These are phyloP conservation scores for Pristionchus arcanus DNA, from an alignment of 2,888 invertebrate genomes.

Conservation along the genomic window DNA sequence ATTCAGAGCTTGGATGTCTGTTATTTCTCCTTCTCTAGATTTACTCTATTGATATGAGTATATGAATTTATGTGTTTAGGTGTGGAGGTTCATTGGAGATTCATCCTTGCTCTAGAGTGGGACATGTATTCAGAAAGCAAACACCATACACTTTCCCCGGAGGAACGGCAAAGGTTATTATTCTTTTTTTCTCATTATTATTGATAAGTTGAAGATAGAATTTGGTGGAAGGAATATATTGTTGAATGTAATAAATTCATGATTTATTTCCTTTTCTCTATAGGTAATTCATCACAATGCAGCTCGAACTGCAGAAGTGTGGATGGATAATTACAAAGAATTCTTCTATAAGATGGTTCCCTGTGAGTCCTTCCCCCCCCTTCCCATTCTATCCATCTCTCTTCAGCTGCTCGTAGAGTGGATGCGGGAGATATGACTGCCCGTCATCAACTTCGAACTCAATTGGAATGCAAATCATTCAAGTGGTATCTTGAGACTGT, in stretches of 20 bases:
- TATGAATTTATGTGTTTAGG: neutral
- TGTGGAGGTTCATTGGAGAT: constrained; percentile 96
- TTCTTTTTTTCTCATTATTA: neutral
- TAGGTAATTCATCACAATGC: constrained; percentile 85
- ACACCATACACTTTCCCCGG: constrained; percentile 99
- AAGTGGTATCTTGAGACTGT: constrained; percentile 91
- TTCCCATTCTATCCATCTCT: neutral
- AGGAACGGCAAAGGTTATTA: constrained; percentile 86
- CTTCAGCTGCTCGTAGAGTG: constrained; percentile 81
- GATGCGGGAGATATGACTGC: constrained; percentile 89
- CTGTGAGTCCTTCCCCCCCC: constrained; percentile 80
- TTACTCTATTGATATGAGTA: constrained; percentile 10
- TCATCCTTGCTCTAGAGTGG: constrained; percentile 95
- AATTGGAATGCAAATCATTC: constrained; percentile 88
- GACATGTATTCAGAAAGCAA: constrained; percentile 97
- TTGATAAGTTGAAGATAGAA: too few species aligned
- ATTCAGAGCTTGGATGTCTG: constrained; percentile 86
- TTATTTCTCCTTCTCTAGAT: constrained; percentile 34
- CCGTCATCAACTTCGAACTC: constrained; percentile 86
- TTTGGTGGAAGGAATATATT: neutral
- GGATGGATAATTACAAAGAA: constrained; percentile 99
- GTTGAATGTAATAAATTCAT: neutral
- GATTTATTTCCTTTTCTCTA: neutral
- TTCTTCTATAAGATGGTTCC: constrained; percentile 80
- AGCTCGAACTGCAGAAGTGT: constrained; percentile 97